Evolutionary conservation across 2,113 vertebrate species (phyloP).

Genomic region (Crypturellus undulatus): DNA sequence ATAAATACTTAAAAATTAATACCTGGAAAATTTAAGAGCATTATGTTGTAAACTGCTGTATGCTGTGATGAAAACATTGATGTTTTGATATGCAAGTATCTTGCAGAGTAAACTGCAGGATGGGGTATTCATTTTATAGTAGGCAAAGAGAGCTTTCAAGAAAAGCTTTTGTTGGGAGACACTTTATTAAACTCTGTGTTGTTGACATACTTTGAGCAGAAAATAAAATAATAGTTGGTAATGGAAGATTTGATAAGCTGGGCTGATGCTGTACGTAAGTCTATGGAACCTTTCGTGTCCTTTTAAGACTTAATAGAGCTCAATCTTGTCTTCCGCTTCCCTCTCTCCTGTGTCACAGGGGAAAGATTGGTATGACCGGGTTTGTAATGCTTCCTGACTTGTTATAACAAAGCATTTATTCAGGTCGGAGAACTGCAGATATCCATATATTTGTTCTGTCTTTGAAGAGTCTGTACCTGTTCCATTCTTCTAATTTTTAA

Average conservation of each 20-base stretch:
- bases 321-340: not conserved
- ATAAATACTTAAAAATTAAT: not conserved
- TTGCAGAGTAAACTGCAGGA: not conserved
- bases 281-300: rapidly evolving
- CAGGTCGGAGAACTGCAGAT: not conserved
- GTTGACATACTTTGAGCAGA: not conserved
- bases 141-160: not conserved
- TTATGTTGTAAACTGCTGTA: not conserved
- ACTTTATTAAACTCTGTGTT: not conserved
- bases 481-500: not conserved
- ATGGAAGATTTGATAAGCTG: not conserved
- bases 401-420: not conserved
- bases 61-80: not conserved
- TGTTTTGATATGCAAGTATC: not conserved
- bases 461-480: not conserved
- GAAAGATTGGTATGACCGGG: not conserved
- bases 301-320: not conserved
- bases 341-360: not conserved
- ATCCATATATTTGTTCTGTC: not conserved
- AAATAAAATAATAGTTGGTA: not conserved
- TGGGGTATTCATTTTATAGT: not conserved
- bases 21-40: not conserved
- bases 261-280: not conserved
- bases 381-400: not conserved
- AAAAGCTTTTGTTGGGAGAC: not conserved